These are phyloP conservation scores for Astropecten irregularis DNA, from an alignment of 53 echinoderm and acorn worm species.

Conservation along the genomic window DNA sequence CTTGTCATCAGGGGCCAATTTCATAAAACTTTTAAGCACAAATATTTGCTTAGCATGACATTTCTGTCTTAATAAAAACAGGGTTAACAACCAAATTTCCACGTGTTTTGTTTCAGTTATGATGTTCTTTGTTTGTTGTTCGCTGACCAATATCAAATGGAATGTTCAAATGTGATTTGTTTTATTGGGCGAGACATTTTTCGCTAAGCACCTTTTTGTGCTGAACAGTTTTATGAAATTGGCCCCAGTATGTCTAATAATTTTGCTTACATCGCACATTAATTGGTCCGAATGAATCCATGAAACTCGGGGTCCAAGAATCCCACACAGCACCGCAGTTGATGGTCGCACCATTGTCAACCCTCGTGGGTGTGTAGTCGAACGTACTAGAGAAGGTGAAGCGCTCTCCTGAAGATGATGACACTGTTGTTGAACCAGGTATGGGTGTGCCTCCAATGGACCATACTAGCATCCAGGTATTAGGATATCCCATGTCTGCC, in stretches of 20 bases:
- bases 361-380: neutral
- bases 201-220: too few species aligned
- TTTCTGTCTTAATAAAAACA: too few species aligned
- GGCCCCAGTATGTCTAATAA: too few species aligned
- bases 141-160: too few species aligned
- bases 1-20: too few species aligned
- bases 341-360: neutral
- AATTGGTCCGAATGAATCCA: neutral
- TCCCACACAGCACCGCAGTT: neutral
- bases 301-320: neutral
- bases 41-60: too few species aligned
- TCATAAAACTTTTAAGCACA: too few species aligned
- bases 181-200: too few species aligned
- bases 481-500: slow-evolving; percentile 27
- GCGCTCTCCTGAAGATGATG: neutral
- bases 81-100: too few species aligned
- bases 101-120: too few species aligned
- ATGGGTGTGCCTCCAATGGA: neutral
- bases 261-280: slow-evolving; percentile 1
- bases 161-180: too few species aligned
- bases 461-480: neutral
- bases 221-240: neutral
- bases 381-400: neutral
- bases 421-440: neutral
- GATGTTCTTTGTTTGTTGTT: too few species aligned